Evolutionary conservation across 2,113 vertebrate genomes (phyloP), one percentile per base, ranked within the genome.

Genomic region (Tyto alba): DNA sequence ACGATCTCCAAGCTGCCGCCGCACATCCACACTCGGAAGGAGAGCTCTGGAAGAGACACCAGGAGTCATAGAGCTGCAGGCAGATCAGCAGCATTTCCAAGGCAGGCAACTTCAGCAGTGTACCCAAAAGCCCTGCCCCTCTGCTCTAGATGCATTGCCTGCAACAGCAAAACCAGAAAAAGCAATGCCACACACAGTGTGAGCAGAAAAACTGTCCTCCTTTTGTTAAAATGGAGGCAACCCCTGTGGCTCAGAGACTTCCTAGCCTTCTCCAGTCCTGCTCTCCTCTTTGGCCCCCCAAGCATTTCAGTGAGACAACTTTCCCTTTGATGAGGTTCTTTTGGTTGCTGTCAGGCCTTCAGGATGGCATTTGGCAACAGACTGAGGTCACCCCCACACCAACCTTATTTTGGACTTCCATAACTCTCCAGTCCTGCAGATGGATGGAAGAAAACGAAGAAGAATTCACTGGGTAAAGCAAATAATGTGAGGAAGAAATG

Each of bases 21-120:
- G 1, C 99, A 99, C 99, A 99, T 99, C 99, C 99, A 99, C 85
- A 99, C 99, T 34, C 99, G 98, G 98, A 99, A 99, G 7, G 99
- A 99, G 64, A 99, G 98, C 94, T 99, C 99, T 99, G 98, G 9
- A 95, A 98, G 83, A 96, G 73, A 98, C 1, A 32, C 73, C 62
- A 85, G 67, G 41, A 26, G 8, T 97, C 81, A 97, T 7, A 34
- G 22, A 68, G 27, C 52, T 84, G 45, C 75, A 77, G 59, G 60
- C 30, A 90, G 55, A 71, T 6, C 1, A 6, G 53, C 32, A 95
- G 43, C 18, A 60, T 43, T 30, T 75, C 80, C 66, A 45, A 67
- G 43, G 88, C 85, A 57, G 29, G 38, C 20, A 77, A 6, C 38
- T 60, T 53, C 25, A 86, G 41, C 19, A 62, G 26, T 2, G 11